Conservation (phyloP, 2,113 vertebrate genomes). For the Aphelocoma coerulescens region DNA sequence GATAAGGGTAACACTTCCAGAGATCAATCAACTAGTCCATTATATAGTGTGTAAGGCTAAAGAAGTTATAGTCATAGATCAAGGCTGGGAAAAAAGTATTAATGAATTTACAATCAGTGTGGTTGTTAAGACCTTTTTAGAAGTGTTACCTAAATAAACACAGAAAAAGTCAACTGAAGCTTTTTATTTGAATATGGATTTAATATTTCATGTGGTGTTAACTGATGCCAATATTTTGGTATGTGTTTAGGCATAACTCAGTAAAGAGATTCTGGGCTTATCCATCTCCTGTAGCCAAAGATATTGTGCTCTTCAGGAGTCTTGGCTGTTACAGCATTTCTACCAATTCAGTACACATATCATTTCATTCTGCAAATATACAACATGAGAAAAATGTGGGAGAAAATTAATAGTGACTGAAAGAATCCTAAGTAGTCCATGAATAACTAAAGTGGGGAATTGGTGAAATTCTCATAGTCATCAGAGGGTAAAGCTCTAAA, state of each 20-base stretch:
- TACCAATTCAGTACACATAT: neutral
- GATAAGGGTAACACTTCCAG: neutral
- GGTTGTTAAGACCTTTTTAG: neutral
- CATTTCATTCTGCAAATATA: neutral
- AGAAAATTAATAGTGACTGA: neutral
- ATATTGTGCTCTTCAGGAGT: neutral
- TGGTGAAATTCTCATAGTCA: neutral
- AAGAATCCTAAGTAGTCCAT: neutral
- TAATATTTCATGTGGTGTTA: neutral
- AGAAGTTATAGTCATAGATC: neutral
- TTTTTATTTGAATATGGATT: neutral
- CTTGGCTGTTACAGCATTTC: neutral
- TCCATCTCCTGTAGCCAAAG: neutral
- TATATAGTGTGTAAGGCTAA: neutral
- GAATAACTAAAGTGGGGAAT: neutral
- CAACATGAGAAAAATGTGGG: neutral
- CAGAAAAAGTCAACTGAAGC: neutral
- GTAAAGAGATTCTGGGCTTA: neutral
- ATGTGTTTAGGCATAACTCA: neutral
- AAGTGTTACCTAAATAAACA: neutral
- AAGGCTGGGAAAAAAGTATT: neutral
- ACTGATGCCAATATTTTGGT: neutral
- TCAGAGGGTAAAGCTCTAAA: neutral
- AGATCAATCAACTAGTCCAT: neutral
- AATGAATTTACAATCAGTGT: neutral